These are phyloP conservation scores for Triplophysa bombifrons DNA, from an alignment of 2,797 vertebrate genomes.

Conservation along the genomic window DNA sequence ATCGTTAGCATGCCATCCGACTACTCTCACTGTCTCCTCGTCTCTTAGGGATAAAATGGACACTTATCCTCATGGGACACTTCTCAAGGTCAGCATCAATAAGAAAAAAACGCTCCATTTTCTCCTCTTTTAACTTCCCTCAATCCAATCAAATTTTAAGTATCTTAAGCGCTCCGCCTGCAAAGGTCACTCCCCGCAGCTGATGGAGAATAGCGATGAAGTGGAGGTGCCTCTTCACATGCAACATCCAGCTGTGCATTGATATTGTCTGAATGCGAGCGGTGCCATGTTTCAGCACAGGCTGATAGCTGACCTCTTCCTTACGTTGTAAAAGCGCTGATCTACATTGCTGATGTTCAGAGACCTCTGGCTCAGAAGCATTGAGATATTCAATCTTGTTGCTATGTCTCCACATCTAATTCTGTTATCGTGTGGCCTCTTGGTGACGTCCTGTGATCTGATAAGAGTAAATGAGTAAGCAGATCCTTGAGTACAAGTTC, in stretches of 20 bases:
- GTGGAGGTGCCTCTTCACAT: slow-evolving; percentile 54
- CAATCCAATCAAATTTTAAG: slow-evolving; percentile 73
- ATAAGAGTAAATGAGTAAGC: background rate
- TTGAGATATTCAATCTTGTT: background rate
- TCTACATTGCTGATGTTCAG: slow-evolving; percentile 2
- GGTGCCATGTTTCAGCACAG: background rate
- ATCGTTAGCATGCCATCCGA: background rate
- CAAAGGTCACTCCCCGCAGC: slow-evolving; percentile 71
- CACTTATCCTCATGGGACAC: slow-evolving; percentile 58
- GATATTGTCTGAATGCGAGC: background rate
- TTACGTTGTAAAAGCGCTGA: background rate
- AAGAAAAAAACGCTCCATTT: slow-evolving; percentile 70
- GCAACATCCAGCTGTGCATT: slow-evolving; percentile 34
- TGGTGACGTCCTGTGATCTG: slow-evolving; percentile 10
- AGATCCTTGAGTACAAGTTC: background rate
- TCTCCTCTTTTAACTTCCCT: slow-evolving; percentile 58
- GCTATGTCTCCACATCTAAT: slow-evolving; percentile 26
- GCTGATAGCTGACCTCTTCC: slow-evolving; percentile 4
- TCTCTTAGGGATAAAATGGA: slow-evolving; percentile 52
- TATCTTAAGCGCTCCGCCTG: slow-evolving; percentile 66
- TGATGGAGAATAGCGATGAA: slow-evolving; percentile 71
- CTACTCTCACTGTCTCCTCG: slow-evolving; percentile 20
- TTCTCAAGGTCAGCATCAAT: slow-evolving; percentile 74
- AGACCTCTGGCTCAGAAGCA: slow-evolving; percentile 11
- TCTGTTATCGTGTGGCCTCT: slow-evolving; percentile 21